These are phyloP conservation scores for Teleiodes luculella DNA, from an alignment of 2,888 invertebrate species.

Conservation along the genomic window DNA sequence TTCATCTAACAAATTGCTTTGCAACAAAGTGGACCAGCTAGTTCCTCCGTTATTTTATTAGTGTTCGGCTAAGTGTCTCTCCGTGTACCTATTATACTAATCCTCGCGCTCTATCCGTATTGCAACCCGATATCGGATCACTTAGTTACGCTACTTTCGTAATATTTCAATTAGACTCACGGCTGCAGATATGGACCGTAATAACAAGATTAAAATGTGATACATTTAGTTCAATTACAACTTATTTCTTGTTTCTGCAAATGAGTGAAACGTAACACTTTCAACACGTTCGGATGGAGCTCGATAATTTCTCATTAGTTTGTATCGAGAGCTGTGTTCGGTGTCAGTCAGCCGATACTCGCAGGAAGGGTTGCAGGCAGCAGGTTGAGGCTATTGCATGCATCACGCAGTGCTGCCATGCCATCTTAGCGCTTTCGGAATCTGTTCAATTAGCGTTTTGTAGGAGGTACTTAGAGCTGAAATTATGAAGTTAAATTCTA, in stretches of 20 bases:
- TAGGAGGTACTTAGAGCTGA: too few relatives aligned
- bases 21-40: neutral
- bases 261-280: constrained; percentile 7
- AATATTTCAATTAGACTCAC: constrained; percentile 10
- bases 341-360: neutral
- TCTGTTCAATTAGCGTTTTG: too few relatives aligned
- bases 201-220: constrained; percentile 10
- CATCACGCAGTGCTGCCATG: too few relatives aligned
- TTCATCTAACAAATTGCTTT: too few relatives aligned
- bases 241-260: constrained; percentile 8
- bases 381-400: neutral
- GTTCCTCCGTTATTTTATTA: neutral
- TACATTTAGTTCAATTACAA: constrained; percentile 6
- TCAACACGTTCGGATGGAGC: neutral
- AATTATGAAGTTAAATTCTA: too few relatives aligned
- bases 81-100: neutral
- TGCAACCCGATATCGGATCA: constrained; percentile 7
- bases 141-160: constrained; percentile 12
- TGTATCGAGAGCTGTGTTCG: neutral
- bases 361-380: neutral
- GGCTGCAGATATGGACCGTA: neutral
- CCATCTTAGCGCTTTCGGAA: too few relatives aligned
- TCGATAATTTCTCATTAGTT: constrained; percentile 9
- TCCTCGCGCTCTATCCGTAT: constrained; percentile 1
- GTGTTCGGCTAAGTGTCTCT: neutral